Evolutionary conservation across 2,797 vertebrate genomes (phyloP).

Genomic region (Brachyrhaphis roseni): DNA sequence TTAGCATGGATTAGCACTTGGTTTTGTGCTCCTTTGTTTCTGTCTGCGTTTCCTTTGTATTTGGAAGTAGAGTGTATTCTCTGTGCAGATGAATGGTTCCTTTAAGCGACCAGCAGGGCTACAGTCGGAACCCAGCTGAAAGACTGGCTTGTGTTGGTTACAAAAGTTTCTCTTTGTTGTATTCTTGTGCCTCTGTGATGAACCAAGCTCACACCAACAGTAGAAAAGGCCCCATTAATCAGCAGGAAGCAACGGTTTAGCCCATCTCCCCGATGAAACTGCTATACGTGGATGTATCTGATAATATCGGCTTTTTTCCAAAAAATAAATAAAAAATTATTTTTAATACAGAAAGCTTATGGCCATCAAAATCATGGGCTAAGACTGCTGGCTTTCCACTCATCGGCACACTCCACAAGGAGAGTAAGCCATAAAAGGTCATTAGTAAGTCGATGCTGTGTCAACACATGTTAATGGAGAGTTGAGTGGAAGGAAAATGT

Average conservation of each 20-base stretch:
- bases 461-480: neutral
- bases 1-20: slow-evolving; percentile 20
- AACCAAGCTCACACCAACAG: slow-evolving; percentile 29
- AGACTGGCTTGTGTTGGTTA: slow-evolving; percentile 63
- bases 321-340: neutral
- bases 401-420: neutral
- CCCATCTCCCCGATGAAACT: slow-evolving; percentile 20
- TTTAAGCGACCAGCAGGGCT: slow-evolving; percentile 53
- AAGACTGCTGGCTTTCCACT: neutral
- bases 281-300: neutral
- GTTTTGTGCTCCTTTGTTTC: slow-evolving; percentile 20
- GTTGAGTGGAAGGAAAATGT: slow-evolving; percentile 4
- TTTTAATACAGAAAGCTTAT: neutral
- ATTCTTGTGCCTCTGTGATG: slow-evolving; percentile 52
- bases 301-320: neutral
- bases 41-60: slow-evolving; percentile 31
- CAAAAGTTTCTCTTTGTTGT: slow-evolving; percentile 68
- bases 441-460: neutral
- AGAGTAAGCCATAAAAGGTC: neutral
- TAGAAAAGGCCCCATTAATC: slow-evolving; percentile 53
- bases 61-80: slow-evolving; percentile 36
- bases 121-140: slow-evolving; percentile 56
- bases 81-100: slow-evolving; percentile 57
- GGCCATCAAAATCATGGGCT: neutral
- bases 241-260: slow-evolving; percentile 11